Base-by-base conservation (phyloP, 2,888 invertebrate genomes). In the Epinotia demarniana region DNA sequence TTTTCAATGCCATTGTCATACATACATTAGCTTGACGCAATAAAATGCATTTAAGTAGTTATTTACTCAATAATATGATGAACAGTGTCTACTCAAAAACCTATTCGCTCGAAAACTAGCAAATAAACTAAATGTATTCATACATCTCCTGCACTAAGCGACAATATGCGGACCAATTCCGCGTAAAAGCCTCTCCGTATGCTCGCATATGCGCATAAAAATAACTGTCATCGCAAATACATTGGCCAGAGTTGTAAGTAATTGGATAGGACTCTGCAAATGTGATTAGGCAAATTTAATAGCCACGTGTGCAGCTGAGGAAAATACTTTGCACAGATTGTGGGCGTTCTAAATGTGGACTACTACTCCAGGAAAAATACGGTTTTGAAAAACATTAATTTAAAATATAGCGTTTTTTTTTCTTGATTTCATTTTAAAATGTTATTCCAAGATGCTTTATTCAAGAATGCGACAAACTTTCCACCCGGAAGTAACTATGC, bases 111-210 rank as follows among this genome's bases (percentile, higher is more conserved):
- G 46, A 69, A 58, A 58, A 58, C 23, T 46, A 67, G 33, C 53
- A 57, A 57, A 39, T 68, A 39, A 43, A 57, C 43, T 18, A 46
- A 58, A 57, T n/a, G n/a, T 46, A 69, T 69, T 69, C 69, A 58
- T 60, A 66, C 58, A 66, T 70, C 64, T 57, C 43, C 46, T n/a
- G 27, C 27, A 61, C 13, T 71, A 66, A 66, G 75, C 75, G 75
- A 72, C 75, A 75, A 75, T 75, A 75, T 75, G 75, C 75, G 71
- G 55, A 49, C 66, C 75, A 75, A 75, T 75, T 67, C 46, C 16
- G 53, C 67, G 61, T 75, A 67, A 75, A 75, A 75, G 75, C 75
- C 39, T 71, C 39, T 66, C 75, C 75, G 75, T 75, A 75, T 75
- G 75, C 57, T 74, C 66, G 53, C 33, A 53, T 67, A 72, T 72